Base-by-base conservation (phyloP, 2,797 vertebrate species). In the Halcyon chelicuti region DNA sequence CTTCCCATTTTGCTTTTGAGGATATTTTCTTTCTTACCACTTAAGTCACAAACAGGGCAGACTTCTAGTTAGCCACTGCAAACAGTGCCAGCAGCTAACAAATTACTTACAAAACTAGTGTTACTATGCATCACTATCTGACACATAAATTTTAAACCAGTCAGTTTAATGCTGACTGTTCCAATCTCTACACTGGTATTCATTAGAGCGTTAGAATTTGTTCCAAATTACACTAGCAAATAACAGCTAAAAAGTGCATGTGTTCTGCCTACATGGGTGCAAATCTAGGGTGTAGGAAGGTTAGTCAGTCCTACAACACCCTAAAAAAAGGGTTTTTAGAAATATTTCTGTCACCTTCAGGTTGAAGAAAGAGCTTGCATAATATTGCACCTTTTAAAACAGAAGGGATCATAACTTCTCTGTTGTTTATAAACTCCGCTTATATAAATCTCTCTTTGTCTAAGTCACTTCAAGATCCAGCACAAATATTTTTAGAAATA, bases 401-500 rank as follows among this genome's bases (percentile, higher is more conserved):
- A 94, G 44, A 90, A 86, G 33, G 13, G 29, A 66, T 39, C 15
- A n/a, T 29, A 33, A 33, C 33, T 72, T 63, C 2, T 49, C 76
- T 73, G 10, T 37, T 71, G 28, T 58, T 65, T 58, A 76, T 65
- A 23, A 63, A 6, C 18, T 74, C 22, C 33, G n/a, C 11, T 39
- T 29, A 77, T 23, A 29, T 20, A 67, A 67, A 51, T 35, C 5
- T 80, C 44, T 79, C 19, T 81, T 51, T 31, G 19, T 47, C 80
- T 51, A 71, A 67, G 13, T 9, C 12, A 58, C 14, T 22, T 74
- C 33, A 77, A 54, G 44, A 80, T 55, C 4, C 46, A 89, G 14
- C 15, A 66, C 3, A 76, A 74, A 39, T 39, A 37, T 17, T 96
- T 96, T 94, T 58, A 77, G 83, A 93, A 94, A 97, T 26, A 94